Percentiles rank a stretch among this genome's conserved stretches.
Conservation (phyloP, 37 sponge, comb jelly and placozoan species). For the Spongia lamella region DNA sequence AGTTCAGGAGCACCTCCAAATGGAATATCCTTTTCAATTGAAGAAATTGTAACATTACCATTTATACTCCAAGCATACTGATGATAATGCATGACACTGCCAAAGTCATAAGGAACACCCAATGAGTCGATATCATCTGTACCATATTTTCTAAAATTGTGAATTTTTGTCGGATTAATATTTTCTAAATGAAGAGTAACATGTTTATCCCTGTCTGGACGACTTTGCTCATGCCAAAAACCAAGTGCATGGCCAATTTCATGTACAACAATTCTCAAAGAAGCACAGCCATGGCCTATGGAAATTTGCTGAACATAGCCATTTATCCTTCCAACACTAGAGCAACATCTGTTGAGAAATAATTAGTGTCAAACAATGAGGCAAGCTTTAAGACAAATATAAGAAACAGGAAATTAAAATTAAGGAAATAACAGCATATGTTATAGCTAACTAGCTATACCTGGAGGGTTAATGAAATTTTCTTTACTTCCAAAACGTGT, state of each 20-base stretch:
- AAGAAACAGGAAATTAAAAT: too few relatives aligned
- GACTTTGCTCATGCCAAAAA: slow-evolving; percentile 40
- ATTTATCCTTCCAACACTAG: too few relatives aligned
- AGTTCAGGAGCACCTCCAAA: slow-evolving; percentile 55
- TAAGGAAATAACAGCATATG: too few relatives aligned
- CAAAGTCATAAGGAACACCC: slow-evolving; percentile 79
- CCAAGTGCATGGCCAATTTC: slow-evolving; percentile 37
- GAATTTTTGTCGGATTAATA: not conserved
- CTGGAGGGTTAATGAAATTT: too few relatives aligned
- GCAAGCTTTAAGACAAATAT: too few relatives aligned
- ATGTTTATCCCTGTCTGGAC: slow-evolving; percentile 28
- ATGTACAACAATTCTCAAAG: not conserved
- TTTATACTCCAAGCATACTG: slow-evolving; percentile 2
- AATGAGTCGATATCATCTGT: slow-evolving; percentile 37
- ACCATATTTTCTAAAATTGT: slow-evolving; percentile 39
- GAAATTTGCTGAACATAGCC: too few relatives aligned
- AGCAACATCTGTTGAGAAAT: too few relatives aligned
- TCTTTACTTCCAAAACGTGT: too few relatives aligned
- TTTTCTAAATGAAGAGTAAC: slow-evolving; percentile 4
- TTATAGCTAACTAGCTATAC: too few relatives aligned
- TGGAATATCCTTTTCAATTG: slow-evolving; percentile 42
- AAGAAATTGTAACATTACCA: slow-evolving; percentile 40
- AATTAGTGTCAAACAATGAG: too few relatives aligned
- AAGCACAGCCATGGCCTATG: too few relatives aligned
- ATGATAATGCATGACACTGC: slow-evolving; percentile 84